Percentiles rank a stretch among this genome's conserved stretches.
phyloP scores from a whole-genome alignment of 2,797 vertebrate genomes.

The Pelochelys cantorii region DNA sequence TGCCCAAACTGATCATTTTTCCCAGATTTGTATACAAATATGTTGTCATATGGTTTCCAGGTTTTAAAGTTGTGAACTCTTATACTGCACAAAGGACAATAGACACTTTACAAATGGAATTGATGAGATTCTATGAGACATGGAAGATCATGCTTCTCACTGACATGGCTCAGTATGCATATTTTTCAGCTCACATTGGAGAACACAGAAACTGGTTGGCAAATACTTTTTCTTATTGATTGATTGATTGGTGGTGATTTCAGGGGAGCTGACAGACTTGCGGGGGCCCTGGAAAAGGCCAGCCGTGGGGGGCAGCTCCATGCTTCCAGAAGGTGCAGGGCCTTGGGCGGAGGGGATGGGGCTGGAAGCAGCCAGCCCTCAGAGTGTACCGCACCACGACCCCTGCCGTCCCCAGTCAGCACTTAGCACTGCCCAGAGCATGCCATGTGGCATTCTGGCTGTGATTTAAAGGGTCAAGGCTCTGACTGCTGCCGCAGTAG shows the following conservation, averaged over 20 bases:
- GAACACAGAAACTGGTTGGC: slow-evolving; percentile 28
- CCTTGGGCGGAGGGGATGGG: no score
- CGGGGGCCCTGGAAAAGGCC: no score
- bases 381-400: no score
- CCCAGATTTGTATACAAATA: slow-evolving; percentile 55
- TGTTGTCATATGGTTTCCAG: slow-evolving; percentile 26
- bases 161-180: slow-evolving; percentile 44
- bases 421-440: no score
- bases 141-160: slow-evolving; percentile 50
- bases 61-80: slow-evolving; percentile 46
- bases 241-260: not conserved
- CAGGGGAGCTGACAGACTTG: no score
- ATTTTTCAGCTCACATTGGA: slow-evolving; percentile 63
- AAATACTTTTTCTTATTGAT: not conserved
- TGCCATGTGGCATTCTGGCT: no score
- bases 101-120: slow-evolving; percentile 22
- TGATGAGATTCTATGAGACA: slow-evolving; percentile 63
- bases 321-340: no score
- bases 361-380: no score
- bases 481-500: no score
- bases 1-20: not conserved
- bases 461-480: no score
- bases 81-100: slow-evolving; percentile 33
- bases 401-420: no score
- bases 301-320: no score